Conservation (phyloP, 2,888 invertebrate genomes). For the Oxytorus armatus region DNA sequence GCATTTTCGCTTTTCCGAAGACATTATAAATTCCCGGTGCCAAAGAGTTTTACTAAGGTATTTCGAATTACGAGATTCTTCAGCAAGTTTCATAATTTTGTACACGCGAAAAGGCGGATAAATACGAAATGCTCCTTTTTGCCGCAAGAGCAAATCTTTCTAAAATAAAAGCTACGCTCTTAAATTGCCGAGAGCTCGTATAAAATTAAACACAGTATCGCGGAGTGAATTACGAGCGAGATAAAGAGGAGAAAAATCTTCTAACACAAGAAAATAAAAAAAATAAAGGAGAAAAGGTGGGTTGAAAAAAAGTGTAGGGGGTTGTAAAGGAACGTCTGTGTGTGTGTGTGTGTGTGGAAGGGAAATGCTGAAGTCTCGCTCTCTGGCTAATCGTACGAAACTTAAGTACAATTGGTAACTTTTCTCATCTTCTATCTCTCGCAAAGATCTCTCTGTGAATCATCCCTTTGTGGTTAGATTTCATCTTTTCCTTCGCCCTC, state of each 20-base stretch:
- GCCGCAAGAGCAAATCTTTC: neutral
- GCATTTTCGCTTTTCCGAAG: no score
- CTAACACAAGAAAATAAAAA: neutral
- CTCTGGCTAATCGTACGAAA: conserved; percentile 40
- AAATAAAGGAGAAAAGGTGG: conserved; percentile 5
- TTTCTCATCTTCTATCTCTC: conserved; percentile 34
- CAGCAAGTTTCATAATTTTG: no score
- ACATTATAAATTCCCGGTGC: no score
- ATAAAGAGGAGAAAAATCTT: conserved; percentile 12
- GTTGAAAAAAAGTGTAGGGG: conserved; percentile 18
- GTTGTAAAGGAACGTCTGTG: conserved; percentile 35
- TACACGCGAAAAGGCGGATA: neutral
- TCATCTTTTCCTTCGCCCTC: conserved; percentile 2
- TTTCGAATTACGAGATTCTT: conserved; percentile 9
- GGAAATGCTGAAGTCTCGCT: conserved; percentile 36
- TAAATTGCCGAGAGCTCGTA: conserved; percentile 4
- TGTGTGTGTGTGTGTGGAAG: conserved; percentile 22
- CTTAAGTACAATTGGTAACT: conserved; percentile 38
- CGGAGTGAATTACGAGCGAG: conserved; percentile 18
- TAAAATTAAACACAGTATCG: conserved; percentile 6
- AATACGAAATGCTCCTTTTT: conserved; percentile 1
- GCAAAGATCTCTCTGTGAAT: conserved; percentile 28
- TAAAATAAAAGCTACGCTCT: neutral
- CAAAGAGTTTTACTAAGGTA: neutral
- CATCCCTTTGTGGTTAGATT: neutral